Evolutionary conservation across 2,888 invertebrate genomes (phyloP), one percentile per base, ranked within the genome.

Genomic region (Tanytarsus gracilentus): DNA sequence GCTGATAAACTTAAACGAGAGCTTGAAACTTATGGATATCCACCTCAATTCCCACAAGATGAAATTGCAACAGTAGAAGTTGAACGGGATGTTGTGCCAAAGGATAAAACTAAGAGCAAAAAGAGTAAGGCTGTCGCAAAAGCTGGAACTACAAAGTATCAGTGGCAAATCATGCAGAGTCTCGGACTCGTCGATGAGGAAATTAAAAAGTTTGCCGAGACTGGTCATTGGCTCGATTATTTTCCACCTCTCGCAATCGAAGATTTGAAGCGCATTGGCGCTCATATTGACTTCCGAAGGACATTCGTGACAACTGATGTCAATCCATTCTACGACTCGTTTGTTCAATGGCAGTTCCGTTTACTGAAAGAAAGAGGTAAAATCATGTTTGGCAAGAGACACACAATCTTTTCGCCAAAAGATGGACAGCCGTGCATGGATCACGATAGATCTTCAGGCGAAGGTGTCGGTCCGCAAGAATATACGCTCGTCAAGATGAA

Each of bases 391-490:
- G 99, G 99, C 16, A 99, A 99, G 76, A 80, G 99, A 5, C 89
- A 97, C 70, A 95, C 97, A 0, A 88, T 99, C 65, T 99, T 83
- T 74, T 98, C 97, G 0, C 95, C 97, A 0, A 83, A 88, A 68
- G 99, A 99, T 75, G 87, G 87, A 7, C 99, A 99, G 71, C 98
- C 99, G 0, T 99, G 99, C 71, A 99, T 99, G 99, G 99, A 99
- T 73, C 99, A 99, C 71, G 99, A 99, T 73, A 81, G 99, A 66
- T 85, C 91, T 39, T 78, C 85, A 2, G 99, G 99, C 0, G 99
- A 99, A 77, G 98, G 97, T 50, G 97, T 97, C 4, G 98, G 94
- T 0, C 94, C 97, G 1, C 97, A 97, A 73, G 99, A 99, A 73
- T 99, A 99, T 70, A 97, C 96, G 1, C 78, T 99, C 1, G 83